Evolutionary conservation across 2,797 vertebrate genomes (phyloP).

Genomic region (Monodelphis domestica): DNA sequence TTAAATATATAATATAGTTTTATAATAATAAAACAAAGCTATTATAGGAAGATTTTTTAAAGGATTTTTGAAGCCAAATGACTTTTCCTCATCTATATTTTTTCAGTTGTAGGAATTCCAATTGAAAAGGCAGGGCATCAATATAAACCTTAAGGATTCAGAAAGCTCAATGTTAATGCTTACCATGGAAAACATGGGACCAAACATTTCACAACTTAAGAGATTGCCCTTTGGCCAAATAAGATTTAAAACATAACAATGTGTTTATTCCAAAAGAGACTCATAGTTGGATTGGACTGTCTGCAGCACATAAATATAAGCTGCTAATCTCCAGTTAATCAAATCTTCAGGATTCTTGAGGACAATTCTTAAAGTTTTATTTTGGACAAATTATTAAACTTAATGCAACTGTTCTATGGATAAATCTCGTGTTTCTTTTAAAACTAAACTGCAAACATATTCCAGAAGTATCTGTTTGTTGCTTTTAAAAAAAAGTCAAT

Average conservation of each 20-base stretch:
- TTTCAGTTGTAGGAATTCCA: no score
- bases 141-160: background rate
- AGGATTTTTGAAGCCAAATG: no score
- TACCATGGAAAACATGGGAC: background rate
- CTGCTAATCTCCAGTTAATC: background rate
- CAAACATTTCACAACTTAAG: background rate
- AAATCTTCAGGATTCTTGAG: background rate
- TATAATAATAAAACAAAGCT: no score
- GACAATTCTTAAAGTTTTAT: conserved; percentile 6
- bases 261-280: background rate
- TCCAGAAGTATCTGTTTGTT: background rate
- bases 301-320: background rate
- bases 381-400: conserved; percentile 29
- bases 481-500: background rate
- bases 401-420: background rate
- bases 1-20: no score
- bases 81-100: no score
- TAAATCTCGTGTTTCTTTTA: background rate
- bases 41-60: no score
- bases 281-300: background rate
- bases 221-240: background rate
- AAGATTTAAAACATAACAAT: background rate
- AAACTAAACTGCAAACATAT: background rate
- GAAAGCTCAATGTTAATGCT: background rate
- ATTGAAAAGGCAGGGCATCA: background rate